Conservation (phyloP, 2,113 vertebrate genomes). For the Meleagris gallopavo region DNA sequence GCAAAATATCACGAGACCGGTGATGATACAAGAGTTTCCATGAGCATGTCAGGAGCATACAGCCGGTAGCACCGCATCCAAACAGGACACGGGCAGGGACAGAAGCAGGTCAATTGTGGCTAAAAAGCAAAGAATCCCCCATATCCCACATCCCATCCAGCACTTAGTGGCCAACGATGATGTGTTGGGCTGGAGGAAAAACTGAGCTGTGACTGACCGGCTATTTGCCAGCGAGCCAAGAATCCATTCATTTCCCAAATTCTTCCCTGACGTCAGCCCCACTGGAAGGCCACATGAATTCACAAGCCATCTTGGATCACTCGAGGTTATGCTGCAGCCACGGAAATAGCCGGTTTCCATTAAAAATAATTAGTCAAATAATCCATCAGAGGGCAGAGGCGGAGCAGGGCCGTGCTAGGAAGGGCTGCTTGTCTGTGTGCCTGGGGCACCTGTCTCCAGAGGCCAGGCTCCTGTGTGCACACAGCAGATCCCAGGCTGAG, state of each 20-base stretch:
- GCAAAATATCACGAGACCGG: background rate
- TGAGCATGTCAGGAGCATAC: background rate
- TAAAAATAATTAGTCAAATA: constrained; percentile 40
- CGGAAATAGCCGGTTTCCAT: background rate
- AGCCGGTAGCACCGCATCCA: background rate
- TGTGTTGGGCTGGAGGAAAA: background rate
- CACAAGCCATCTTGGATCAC: background rate
- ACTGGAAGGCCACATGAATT: background rate
- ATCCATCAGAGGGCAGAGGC: background rate
- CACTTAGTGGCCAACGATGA: background rate
- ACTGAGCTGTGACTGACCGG: background rate
- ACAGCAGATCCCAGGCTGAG: background rate
- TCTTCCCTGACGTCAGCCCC: background rate
- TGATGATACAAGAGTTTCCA: background rate
- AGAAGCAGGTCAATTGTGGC: background rate
- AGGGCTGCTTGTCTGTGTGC: background rate
- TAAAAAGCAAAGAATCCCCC: constrained; percentile 32
- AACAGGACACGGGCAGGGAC: background rate
- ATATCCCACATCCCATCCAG: constrained; percentile 9
- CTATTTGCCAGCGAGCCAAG: background rate
- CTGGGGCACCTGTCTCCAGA: background rate
- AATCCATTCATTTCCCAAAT: constrained; percentile 30
- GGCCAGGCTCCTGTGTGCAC: background rate
- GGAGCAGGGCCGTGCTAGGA: background rate
- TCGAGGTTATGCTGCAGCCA: background rate